Evolutionary conservation across 1,140 invertebrate genomes (phyloP), one percentile per base, ranked within the genome.

Genomic region (Temnothorax nylanderi): DNA sequence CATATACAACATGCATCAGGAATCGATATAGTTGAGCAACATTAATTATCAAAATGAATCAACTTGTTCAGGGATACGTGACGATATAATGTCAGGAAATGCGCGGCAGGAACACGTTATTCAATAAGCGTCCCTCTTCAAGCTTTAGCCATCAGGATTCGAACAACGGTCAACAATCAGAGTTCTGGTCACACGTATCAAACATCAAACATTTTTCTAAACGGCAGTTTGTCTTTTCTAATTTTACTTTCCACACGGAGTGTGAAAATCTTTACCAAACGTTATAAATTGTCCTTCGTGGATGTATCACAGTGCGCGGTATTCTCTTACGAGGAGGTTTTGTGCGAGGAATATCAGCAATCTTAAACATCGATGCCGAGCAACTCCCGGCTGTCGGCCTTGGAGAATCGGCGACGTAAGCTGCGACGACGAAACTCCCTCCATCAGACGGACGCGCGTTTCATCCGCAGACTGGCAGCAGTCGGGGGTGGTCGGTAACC

Each of bases 381-480:
- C 41, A 95, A 91, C 80, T 95, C 93, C 72, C 93, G 90, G 90
- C 92, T 94, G 90, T 95, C 93, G 88, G 93, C 93, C 80, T 88
- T 91, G 11, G 92, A 94, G 64, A 94, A 90, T 91, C 94, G 94
- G 92, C 93, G 94, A 87, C 94, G 93, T 93, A 95, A 89, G 87
- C 94, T 95, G 92, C 94, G 94, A 91, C 94, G 93, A 93, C 93
- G 94, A 88, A 95, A 94, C 93, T 94, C 93, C 93, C 93, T 95
- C 94, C 94, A 95, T 95, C 95, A 95, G 93, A 95, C 95, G 67
- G 95, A 95, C 90, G 95, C 94, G 5, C 95, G 94, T 88, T 95
- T 95, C 37, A 95, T 91, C 0, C 94, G 94, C 34, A 95, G 88
- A 72, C 93, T 94, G 32, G 94, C 89, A 51, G 92, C 93, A 86